Base-by-base conservation (phyloP, 2,888 invertebrate species). In the Lagria hirta region DNA sequence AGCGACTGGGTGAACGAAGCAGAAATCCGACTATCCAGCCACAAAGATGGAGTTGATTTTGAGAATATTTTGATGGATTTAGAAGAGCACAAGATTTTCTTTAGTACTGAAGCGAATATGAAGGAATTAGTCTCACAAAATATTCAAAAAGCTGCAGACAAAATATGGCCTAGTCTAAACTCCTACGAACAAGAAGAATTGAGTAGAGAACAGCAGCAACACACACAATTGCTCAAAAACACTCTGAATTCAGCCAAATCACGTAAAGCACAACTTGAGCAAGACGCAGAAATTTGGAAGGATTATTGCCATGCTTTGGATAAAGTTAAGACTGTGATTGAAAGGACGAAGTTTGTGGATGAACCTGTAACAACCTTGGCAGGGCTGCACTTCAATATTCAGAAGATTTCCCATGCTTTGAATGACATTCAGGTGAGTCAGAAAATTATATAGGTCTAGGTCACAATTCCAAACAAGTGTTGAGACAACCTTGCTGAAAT, bases 11-110 rank as follows among this genome's bases (percentile, higher is more conserved):
- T 90, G 1, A 84, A 84, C 59, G 88, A 90, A 62, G 90, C 92
- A 0, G 85, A 86, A 55, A 80, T 84, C 30, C 81, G 86, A 24
- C 69, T 94, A 12, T 81, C 83, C 48, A 82, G 85, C 62, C 83
- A 85, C 49, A 86, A 87, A 61, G 86, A 88, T 51, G 93, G 93
- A 7, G 84, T 94, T 3, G 89, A 95, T 67, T 93, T 91, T 62
- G 88, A 88, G 57, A 89, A 89, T 54, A 84, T 94, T 4, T 75
- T 84, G 29, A 76, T 81, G 4, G 89, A 92, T 62, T 75, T 95
- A 13, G 88, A 91, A 63, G 89, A 92, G 59, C 92, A 92, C 64
- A 91, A 89, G 71, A 79, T 83, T 21, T 91, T 88, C 79, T 91
- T 91, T 68, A 81, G 83, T 48, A 85, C 85, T 23, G 89, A 91